Conservation (phyloP, 2,797 vertebrate genomes). For the Gymnoscopelus microlampas region DNA sequence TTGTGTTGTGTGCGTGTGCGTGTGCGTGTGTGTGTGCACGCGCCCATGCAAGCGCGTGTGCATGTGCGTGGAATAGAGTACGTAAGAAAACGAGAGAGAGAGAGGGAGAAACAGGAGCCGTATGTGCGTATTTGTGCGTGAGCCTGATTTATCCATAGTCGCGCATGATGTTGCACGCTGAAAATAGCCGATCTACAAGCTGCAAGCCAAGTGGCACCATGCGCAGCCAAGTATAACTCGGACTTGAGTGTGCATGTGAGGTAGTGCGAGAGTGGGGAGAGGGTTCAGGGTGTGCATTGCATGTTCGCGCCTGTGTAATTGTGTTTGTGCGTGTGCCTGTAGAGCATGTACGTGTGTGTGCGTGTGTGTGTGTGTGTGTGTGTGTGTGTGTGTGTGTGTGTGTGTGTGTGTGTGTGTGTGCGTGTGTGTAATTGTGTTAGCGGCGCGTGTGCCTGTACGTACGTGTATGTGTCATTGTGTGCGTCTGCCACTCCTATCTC, state of each 20-base stretch:
- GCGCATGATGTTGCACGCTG: no score
- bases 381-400: conserved; percentile 25
- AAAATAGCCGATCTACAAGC: no score
- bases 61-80: neutral
- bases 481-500: conserved; percentile 40
- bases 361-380: conserved; percentile 28
- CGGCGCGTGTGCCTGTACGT: conserved; percentile 2
- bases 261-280: neutral
- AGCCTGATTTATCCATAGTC: neutral
- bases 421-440: conserved; percentile 22
- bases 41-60: conserved; percentile 26
- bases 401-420: conserved; percentile 41
- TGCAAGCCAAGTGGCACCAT: no score
- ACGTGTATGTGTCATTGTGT: conserved; percentile 2
- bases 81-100: neutral
- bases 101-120: neutral
- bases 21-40: conserved; percentile 6
- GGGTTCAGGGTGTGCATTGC: neutral
- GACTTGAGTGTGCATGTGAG: conserved; percentile 4
- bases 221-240: no score
- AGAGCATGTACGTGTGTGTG: conserved; percentile 23
- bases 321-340: neutral
- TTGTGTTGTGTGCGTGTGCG: conserved; percentile 22
- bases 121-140: neutral
- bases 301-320: neutral